phyloP scores from a whole-genome alignment of 2,888 invertebrate genomes.

The Orthosia incerta region DNA sequence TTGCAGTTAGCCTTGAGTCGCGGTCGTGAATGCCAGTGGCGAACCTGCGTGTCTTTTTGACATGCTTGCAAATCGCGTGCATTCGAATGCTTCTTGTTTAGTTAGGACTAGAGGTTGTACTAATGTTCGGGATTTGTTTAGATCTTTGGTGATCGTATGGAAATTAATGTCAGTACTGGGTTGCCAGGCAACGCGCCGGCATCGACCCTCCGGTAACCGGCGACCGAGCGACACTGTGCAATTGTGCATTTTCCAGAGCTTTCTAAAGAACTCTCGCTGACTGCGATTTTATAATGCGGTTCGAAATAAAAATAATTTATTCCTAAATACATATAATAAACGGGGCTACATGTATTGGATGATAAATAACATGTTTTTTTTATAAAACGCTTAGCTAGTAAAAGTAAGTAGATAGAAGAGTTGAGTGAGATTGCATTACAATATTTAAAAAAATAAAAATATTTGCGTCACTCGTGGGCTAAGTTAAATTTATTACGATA shows the following conservation, averaged over 20 bases:
- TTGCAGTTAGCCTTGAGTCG: conserved; percentile 70
- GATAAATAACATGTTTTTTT: not conserved
- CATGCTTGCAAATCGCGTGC: conserved; percentile 29
- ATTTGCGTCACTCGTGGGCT: not conserved
- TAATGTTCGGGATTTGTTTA: not conserved
- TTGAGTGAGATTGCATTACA: conserved; percentile 7
- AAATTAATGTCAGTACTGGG: conserved; percentile 49
- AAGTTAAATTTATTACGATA: not conserved
- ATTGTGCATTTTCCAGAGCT: conserved; percentile 72
- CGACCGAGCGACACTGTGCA: conserved; percentile 33
- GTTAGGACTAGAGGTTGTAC: not conserved
- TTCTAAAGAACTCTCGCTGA: conserved; percentile 78
- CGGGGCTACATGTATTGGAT: not conserved
- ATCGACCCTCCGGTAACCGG: conserved; percentile 69
- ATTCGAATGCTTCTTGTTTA: conserved; percentile 3
- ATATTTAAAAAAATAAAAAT: not conserved
- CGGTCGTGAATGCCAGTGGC: conserved; percentile 57
- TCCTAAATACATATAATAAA: conserved; percentile 28
- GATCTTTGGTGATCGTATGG: conserved; percentile 1
- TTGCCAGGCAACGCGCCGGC: conserved; percentile 80
- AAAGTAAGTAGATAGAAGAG: not conserved
- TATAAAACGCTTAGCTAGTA: conserved; percentile 2
- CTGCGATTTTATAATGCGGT: conserved; percentile 31
- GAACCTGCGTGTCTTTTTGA: conserved; percentile 53
- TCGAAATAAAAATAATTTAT: conserved; percentile 1